Conservation (phyloP, 2,797 vertebrate genomes). For the Euphonia xanthogaster region DNA sequence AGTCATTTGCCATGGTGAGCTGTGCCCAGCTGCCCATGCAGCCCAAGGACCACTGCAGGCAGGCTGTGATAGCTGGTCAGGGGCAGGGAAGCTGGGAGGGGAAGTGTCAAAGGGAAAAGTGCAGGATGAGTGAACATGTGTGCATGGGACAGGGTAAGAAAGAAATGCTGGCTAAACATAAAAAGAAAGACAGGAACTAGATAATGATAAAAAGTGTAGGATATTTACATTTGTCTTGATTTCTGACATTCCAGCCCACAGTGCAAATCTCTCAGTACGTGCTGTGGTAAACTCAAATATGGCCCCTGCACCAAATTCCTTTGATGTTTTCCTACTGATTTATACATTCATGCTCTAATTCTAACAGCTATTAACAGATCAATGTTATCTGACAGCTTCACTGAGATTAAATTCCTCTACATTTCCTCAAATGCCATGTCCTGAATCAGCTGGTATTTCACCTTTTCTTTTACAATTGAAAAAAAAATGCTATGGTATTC, state of each 20-base stretch:
- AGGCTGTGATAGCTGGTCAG: background rate
- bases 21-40: rapidly evolving
- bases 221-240: background rate
- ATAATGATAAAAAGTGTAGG: background rate
- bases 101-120: background rate
- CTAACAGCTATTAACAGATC: background rate
- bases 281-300: background rate
- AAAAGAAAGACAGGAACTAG: background rate
- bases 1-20: background rate
- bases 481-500: background rate
- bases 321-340: background rate
- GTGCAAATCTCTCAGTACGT: background rate
- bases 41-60: background rate
- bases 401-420: background rate
- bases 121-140: rapidly evolving
- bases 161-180: background rate
- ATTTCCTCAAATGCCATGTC: background rate
- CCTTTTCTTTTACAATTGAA: background rate
- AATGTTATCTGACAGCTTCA: background rate
- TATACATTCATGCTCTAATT: background rate
- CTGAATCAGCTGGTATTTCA: background rate
- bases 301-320: background rate
- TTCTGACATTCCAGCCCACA: background rate
- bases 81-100: background rate
- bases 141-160: background rate